These are phyloP conservation scores for Drosophila lacicola DNA, from an alignment of 2,888 invertebrate species.

Conservation along the genomic window DNA sequence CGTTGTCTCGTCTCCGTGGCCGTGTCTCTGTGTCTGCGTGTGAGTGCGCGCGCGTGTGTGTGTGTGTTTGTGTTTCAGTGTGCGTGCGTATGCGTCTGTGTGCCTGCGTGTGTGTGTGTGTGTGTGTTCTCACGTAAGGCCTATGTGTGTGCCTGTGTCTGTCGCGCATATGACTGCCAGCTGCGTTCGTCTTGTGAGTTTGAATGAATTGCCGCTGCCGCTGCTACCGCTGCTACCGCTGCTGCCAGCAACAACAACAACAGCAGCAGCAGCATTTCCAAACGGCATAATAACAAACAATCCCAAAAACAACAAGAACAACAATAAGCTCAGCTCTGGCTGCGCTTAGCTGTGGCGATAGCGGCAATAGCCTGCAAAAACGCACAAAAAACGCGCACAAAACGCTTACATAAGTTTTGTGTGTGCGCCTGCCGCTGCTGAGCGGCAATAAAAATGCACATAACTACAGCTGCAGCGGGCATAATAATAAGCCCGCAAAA, in stretches of 20 bases:
- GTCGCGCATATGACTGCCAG: constrained; percentile 70
- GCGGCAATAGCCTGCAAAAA: constrained; percentile 17
- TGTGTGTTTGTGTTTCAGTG: constrained; percentile 18
- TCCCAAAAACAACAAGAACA: constrained; percentile 9
- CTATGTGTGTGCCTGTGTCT: constrained; percentile 34
- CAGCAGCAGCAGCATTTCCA: constrained; percentile 13
- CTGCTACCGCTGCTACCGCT: background rate
- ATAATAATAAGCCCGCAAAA: constrained; percentile 28
- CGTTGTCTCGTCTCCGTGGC: constrained; percentile 46
- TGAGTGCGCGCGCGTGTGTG: constrained; percentile 24
- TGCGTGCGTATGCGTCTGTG: constrained; percentile 19
- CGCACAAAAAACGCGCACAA: constrained; percentile 66
- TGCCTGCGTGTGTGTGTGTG: constrained; percentile 4
- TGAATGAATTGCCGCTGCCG: constrained; percentile 36
- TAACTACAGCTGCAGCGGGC: constrained; percentile 15
- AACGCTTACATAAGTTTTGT: constrained; percentile 70
- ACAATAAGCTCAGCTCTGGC: constrained; percentile 10
- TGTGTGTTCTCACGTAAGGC: background rate
- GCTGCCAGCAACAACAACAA: constrained; percentile 20
- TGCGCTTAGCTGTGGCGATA: background rate
- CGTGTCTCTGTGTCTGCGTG: constrained; percentile 37
- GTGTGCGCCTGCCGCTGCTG: constrained; percentile 36
- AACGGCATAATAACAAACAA: constrained; percentile 17
- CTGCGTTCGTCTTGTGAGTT: constrained; percentile 48
- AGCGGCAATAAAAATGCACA: constrained; percentile 43